These are phyloP conservation scores for Guaruba guarouba DNA, from an alignment of 2,113 vertebrate species.

Conservation along the genomic window DNA sequence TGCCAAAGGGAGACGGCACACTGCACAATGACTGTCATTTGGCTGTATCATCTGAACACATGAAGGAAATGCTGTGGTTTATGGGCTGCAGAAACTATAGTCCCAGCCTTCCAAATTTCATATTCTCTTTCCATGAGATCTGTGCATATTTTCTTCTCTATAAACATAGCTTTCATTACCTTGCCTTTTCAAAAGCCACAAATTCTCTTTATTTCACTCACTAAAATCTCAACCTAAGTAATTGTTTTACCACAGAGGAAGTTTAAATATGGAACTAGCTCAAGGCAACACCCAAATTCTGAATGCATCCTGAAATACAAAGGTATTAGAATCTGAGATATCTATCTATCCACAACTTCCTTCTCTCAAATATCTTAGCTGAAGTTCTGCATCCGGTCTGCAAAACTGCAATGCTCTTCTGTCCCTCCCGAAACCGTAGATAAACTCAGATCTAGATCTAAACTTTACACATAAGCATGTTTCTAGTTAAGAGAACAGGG, in stretches of 20 bases:
- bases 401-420: background rate
- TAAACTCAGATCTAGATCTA: background rate
- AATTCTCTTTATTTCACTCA: background rate
- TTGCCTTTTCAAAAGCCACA: background rate
- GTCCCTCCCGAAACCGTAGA: background rate
- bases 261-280: slow-evolving; percentile 13
- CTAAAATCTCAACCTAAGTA: background rate
- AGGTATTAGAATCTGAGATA: background rate
- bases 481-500: background rate
- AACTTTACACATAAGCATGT: background rate
- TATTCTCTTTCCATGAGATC: background rate
- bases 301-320: slow-evolving; percentile 33
- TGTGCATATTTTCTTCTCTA: background rate
- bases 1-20: background rate
- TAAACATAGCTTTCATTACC: background rate
- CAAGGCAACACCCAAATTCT: slow-evolving; percentile 11
- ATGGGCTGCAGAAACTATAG: background rate
- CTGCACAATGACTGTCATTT: background rate
- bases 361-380: background rate
- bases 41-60: background rate
- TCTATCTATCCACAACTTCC: background rate
- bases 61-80: background rate
- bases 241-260: slow-evolving; percentile 37
- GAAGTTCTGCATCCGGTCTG: slow-evolving; percentile 8
- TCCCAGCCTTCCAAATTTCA: background rate